Percentiles rank a stretch among this genome's conserved stretches.
phyloP scores from a whole-genome alignment of 2,113 vertebrate genomes.

The Haplochromis vanheusdeni region DNA sequence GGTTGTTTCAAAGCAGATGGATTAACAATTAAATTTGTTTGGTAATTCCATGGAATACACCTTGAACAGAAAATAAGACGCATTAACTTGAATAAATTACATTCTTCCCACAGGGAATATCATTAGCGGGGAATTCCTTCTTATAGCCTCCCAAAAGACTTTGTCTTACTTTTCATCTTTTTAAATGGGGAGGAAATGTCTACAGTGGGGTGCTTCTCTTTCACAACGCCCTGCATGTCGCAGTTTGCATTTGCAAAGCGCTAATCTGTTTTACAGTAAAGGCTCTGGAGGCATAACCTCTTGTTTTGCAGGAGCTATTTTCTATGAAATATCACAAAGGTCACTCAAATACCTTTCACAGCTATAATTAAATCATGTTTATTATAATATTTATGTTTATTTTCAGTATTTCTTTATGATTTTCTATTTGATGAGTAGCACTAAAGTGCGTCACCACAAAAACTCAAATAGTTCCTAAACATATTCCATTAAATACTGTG shows the following conservation, averaged over 20 bases:
- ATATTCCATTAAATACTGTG: neutral
- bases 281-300: slow-evolving; percentile 4
- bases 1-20: slow-evolving; percentile 67
- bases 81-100: slow-evolving; percentile 65
- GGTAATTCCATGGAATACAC: slow-evolving; percentile 60
- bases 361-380: neutral
- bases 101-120: slow-evolving; percentile 59
- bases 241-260: slow-evolving; percentile 14
- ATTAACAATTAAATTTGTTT: slow-evolving; percentile 73
- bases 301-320: neutral
- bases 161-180: slow-evolving; percentile 53
- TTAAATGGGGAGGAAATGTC: slow-evolving; percentile 17
- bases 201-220: slow-evolving; percentile 32
- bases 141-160: slow-evolving; percentile 56
- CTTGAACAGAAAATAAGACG: slow-evolving; percentile 64
- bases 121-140: slow-evolving; percentile 57
- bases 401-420: neutral
- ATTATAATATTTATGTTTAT: neutral
- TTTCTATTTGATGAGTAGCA: neutral
- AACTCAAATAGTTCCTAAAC: neutral
- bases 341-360: slow-evolving; percentile 14
- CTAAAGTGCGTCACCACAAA: neutral
- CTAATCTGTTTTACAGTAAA: slow-evolving; percentile 50
- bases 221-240: neutral
- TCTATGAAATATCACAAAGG: slow-evolving; percentile 14